Evolutionary conservation across 2,113 vertebrate genomes (phyloP), one percentile per base, ranked within the genome.

Genomic region (Dissostichus mawsoni): DNA sequence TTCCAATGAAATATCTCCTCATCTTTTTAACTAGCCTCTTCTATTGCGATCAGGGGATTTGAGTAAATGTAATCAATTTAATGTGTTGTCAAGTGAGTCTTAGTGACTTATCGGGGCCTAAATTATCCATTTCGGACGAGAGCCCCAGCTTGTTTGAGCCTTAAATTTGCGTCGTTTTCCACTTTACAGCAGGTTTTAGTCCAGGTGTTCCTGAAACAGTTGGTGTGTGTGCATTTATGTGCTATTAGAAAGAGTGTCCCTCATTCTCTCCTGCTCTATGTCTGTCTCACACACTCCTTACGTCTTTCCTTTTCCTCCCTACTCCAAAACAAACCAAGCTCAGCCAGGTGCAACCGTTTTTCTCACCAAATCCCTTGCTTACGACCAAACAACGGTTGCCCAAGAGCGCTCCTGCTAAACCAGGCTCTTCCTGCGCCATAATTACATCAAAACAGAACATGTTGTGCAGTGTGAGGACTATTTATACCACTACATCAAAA

Each of bases 361-460:
- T 83, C 78, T 85, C 18, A 83, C 89, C 78, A 88, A 91, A 88
- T 89, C 87, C 82, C 81, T 81, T 74, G 78, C 90, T 88, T 91
- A 91, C 82, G 84, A 91, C 83, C 87, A 79, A 59, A 76, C 77
- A 85, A 91, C 69, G 63, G 80, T 72, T 78, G 81, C 83, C 91
- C 82, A 84, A 93, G 90, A 91, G 86, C 47, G 41, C 79, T 91
- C 75, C 65, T 80, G 65, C 76, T 90, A 85, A 91, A 90, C 82
- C 86, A 90, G 88, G 84, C 90, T 90, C 81, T 90, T 92, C 89
- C 88, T 89, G 84, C 82, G 82, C 91, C 88, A 87, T 90, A 93
- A 93, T 93, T 91, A 91, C 89, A 90, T 89, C 84, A 89, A 92
- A 93, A 92, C 90, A 92, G 92, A 89, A 90, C 86, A 90, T 90